These are phyloP conservation scores for Enteromius radiatus DNA, from an alignment of 2,797 vertebrate species.

Conservation along the genomic window DNA sequence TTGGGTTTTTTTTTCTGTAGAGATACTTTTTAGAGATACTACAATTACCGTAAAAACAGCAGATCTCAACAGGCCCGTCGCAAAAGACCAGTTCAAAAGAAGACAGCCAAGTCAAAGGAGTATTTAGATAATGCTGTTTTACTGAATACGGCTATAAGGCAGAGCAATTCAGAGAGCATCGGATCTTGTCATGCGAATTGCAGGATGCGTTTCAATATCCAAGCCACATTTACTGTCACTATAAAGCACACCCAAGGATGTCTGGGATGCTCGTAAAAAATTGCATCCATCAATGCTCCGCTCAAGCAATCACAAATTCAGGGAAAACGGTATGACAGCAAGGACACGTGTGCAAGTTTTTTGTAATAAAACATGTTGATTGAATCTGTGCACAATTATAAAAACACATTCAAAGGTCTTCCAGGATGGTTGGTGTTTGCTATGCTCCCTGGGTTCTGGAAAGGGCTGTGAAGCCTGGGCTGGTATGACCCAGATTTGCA, in stretches of 20 bases:
- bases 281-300: conserved; percentile 29
- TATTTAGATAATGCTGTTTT: conserved; percentile 47
- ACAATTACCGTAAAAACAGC: background rate
- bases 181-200: conserved; percentile 40
- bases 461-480: conserved; percentile 41
- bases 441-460: conserved; percentile 17
- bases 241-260: conserved; percentile 55
- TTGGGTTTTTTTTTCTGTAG: background rate
- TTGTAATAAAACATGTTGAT: conserved; percentile 50
- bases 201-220: conserved; percentile 47
- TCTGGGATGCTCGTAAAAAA: conserved; percentile 53
- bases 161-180: conserved; percentile 18
- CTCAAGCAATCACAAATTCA: conserved; percentile 54
- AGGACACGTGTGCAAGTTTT: conserved; percentile 32
- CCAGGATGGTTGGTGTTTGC: conserved; percentile 27
- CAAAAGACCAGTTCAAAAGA: background rate
- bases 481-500: conserved; percentile 62
- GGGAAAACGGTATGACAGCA: conserved; percentile 37
- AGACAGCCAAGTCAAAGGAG: conserved; percentile 22
- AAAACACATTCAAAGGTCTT: conserved; percentile 32
- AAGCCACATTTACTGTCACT: conserved; percentile 54
- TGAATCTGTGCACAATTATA: conserved; percentile 42
- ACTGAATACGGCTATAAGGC: conserved; percentile 33
- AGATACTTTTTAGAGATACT: too few species aligned
- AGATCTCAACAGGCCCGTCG: background rate